Conservation (phyloP, 2,113 vertebrate species). For the Oryzias curvinotus region DNA sequence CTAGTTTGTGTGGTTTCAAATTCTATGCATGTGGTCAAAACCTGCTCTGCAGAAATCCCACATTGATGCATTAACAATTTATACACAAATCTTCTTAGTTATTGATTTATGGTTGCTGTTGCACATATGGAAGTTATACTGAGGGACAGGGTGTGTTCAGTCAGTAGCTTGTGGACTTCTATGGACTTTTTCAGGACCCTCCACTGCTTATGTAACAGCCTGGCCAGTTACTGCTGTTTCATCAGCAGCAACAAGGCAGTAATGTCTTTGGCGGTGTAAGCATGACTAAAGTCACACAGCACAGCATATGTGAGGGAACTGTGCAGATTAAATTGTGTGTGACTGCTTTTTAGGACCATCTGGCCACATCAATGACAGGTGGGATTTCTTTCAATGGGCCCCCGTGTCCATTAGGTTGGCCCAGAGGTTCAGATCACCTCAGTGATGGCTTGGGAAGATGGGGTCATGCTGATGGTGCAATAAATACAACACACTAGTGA, state of each 20-base stretch:
- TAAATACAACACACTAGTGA: constrained; percentile 26
- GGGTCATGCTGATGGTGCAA: constrained; percentile 19
- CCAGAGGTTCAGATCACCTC: constrained; percentile 11
- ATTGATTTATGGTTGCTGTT: constrained; percentile 31
- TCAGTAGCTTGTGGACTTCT: constrained; percentile 14
- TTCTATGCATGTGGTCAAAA: no score
- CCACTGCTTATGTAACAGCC: constrained; percentile 64
- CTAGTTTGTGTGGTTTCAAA: no score
- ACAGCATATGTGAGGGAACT: constrained; percentile 33
- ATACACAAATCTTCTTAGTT: constrained; percentile 16
- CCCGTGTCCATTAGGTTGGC: constrained; percentile 20
- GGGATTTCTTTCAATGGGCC: constrained; percentile 35
- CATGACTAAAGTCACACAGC: constrained; percentile 43
- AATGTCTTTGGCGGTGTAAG: constrained; percentile 40
- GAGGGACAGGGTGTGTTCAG: constrained; percentile 41
- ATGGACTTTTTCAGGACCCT: constrained; percentile 54
- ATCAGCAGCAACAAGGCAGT: constrained; percentile 57
- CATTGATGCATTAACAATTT: neutral
- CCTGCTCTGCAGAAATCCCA: no score
- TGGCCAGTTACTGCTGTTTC: constrained; percentile 54
- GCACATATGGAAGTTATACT: constrained; percentile 38
- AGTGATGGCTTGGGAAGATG: constrained; percentile 14
- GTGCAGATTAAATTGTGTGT: constrained; percentile 35
- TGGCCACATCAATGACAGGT: constrained; percentile 8
- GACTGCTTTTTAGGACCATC: constrained; percentile 37